Evolutionary conservation across 1,140 invertebrate species (phyloP).

Genomic region (Leguminivora glycinivorella): DNA sequence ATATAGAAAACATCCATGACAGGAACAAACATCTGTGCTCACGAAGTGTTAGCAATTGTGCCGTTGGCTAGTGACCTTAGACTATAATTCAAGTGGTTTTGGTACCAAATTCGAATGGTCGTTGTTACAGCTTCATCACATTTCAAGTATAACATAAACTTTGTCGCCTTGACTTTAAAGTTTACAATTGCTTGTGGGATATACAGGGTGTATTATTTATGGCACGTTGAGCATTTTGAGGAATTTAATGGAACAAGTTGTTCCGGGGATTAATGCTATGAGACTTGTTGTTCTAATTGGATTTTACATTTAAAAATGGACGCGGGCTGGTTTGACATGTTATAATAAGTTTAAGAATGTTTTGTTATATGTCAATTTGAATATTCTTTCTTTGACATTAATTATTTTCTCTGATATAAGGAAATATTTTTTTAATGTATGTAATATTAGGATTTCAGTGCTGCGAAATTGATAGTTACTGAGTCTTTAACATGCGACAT

Average conservation of each 20-base stretch:
- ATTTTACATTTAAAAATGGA: conserved; percentile 17
- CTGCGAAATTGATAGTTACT: no score
- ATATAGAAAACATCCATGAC: no score
- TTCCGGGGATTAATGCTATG: conserved; percentile 25
- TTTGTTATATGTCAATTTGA: no score
- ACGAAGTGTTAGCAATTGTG: no score
- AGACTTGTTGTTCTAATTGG: conserved; percentile 16
- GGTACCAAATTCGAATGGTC: neutral
- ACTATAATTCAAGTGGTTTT: neutral
- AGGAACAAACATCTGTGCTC: no score
- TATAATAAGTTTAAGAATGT: neutral
- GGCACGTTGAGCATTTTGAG: conserved; percentile 25
- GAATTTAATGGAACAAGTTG: conserved; percentile 28
- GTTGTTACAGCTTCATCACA: conserved; percentile 1
- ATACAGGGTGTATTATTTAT: conserved; percentile 21
- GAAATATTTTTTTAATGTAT: no score
- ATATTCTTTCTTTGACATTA: no score
- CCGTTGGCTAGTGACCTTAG: no score
- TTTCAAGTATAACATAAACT: neutral
- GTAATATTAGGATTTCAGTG: no score
- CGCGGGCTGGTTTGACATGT: neutral
- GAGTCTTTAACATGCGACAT: no score
- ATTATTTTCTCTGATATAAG: no score
- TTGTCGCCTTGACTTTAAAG: neutral
- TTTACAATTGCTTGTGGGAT: neutral